Conservation (phyloP, 2,888 invertebrate species). For the Phaedon cochleariae region DNA sequence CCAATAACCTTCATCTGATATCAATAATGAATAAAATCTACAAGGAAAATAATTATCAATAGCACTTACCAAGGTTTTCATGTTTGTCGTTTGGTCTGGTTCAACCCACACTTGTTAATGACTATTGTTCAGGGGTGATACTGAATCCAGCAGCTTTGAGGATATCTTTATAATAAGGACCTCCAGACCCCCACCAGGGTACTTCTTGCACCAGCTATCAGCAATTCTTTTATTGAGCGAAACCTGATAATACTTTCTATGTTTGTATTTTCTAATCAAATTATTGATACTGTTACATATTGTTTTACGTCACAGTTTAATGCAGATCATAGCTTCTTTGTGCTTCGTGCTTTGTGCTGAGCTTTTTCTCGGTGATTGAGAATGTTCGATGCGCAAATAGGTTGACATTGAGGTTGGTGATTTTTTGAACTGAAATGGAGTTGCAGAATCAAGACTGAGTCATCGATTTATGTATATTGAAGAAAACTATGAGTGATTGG, state of each 20-base stretch:
- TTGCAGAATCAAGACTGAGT: no score
- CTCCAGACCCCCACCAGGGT: constrained; percentile 46
- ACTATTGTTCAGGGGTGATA: constrained; percentile 45
- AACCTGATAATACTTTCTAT: constrained; percentile 50
- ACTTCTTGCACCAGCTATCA: constrained; percentile 42
- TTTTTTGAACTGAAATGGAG: no score
- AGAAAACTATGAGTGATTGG: no score
- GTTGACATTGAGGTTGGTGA: no score
- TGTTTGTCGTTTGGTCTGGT: constrained; percentile 29
- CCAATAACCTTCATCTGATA: neutral
- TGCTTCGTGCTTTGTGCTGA: neutral
- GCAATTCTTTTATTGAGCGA: constrained; percentile 45
- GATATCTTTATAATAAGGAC: constrained; percentile 48
- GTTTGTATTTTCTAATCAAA: constrained; percentile 26
- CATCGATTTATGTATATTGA: no score
- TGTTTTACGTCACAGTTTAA: neutral
- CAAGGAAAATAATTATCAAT: constrained; percentile 15
- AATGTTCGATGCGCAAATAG: no score
- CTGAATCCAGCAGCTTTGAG: constrained; percentile 42
- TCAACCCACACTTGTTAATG: constrained; percentile 24
- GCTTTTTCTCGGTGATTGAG: no score
- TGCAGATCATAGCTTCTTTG: neutral
- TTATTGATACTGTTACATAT: constrained; percentile 11
- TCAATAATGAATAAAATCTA: neutral
- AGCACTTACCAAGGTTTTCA: constrained; percentile 46